A percentile compares a stretch with the other conserved stretches of the same genome.
These are phyloP conservation scores for Characodon lateralis DNA, from an alignment of 2,797 vertebrate genomes.

Conservation along the genomic window DNA sequence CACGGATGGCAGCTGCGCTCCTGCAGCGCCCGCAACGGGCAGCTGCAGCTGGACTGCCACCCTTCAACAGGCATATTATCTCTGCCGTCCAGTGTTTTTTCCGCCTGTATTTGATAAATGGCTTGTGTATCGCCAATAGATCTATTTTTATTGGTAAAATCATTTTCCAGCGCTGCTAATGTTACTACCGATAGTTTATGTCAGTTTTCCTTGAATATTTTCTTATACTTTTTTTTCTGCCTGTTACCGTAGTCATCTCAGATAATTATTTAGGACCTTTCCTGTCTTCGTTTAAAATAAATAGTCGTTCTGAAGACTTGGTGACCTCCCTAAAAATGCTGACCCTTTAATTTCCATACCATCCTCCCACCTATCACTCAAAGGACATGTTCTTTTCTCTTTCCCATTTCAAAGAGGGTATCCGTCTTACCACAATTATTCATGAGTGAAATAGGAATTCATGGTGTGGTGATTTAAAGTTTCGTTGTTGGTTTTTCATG, in stretches of 20 bases:
- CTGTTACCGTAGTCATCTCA: not conserved
- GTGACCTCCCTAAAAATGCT: not conserved
- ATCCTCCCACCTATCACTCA: not conserved
- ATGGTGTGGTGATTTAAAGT: not conserved
- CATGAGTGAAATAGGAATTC: not conserved
- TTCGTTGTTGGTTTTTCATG: not conserved
- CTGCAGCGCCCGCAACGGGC: conserved; percentile 14
- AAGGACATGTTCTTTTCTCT: not conserved
- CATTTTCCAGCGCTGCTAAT: not conserved
- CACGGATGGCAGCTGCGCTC: not conserved
- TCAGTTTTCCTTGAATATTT: not conserved
- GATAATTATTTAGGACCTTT: not conserved
- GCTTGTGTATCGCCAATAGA: not conserved
- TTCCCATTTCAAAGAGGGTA: not conserved
- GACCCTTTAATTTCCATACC: too few relatives aligned
- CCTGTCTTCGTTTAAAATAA: too few relatives aligned
- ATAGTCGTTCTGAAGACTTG: not conserved
- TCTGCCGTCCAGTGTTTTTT: not conserved
- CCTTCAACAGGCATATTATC: not conserved
- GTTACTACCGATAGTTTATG: not conserved
- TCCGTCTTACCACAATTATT: not conserved
- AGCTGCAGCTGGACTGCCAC: conserved; percentile 1
- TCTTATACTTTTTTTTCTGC: not conserved
- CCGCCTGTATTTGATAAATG: not conserved
- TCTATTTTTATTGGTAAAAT: not conserved